These are phyloP conservation scores for Taxidea taxus DNA, from an alignment of 2,113 vertebrate species.

Conservation along the genomic window DNA sequence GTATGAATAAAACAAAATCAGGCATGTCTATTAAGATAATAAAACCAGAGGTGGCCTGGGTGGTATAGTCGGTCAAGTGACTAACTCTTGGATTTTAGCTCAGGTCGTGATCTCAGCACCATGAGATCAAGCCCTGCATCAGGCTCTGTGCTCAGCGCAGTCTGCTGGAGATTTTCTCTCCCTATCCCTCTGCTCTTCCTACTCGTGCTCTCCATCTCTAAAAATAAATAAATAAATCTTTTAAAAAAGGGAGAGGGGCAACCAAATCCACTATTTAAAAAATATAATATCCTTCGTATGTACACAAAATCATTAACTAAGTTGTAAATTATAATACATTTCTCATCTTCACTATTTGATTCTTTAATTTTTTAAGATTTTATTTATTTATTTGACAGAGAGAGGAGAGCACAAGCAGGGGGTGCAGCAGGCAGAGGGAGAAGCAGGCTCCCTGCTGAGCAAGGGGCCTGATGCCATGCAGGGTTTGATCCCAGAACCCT, in stretches of 20 bases:
- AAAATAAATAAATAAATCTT: not conserved
- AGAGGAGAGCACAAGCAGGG: not conserved
- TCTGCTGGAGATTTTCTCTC: not conserved
- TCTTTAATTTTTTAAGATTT: too few relatives aligned
- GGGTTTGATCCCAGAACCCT: not conserved
- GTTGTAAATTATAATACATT: conserved; percentile 20
- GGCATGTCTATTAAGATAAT: not conserved
- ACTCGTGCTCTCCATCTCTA: not conserved
- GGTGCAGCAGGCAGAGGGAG: not conserved
- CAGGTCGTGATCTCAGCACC: not conserved
- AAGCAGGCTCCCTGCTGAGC: not conserved
- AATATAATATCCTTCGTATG: not conserved
- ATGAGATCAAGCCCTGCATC: not conserved
- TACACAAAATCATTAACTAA: not conserved
- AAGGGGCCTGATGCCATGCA: not conserved
- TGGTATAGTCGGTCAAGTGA: not conserved
- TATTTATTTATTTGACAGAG: not conserved
- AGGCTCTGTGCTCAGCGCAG: not conserved
- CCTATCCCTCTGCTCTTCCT: not conserved
- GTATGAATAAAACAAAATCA: conserved; percentile 39
- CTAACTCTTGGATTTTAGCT: not conserved
- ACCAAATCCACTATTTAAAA: not conserved
- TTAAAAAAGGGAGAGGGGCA: not conserved
- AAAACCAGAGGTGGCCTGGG: not conserved
- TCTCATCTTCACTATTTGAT: not conserved